A percentile compares a stretch with the other conserved stretches of the same genome.
Conservation (phyloP, 2,888 invertebrate genomes). For the Idaea biselata region DNA sequence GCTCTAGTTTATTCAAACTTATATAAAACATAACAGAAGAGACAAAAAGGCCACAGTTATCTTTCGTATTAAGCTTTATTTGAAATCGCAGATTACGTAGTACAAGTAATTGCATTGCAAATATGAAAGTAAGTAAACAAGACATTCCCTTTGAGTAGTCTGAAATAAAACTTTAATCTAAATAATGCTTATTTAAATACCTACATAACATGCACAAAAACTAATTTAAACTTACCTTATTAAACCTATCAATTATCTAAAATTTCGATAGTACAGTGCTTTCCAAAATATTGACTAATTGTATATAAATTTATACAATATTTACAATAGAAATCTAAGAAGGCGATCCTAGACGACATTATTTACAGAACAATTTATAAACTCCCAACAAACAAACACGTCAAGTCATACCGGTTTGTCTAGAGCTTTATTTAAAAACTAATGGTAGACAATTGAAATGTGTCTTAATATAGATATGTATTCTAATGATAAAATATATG, state of each 20-base stretch:
- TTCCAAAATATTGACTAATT: conserved; percentile 6
- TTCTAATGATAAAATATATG: conserved; percentile 11
- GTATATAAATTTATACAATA: conserved; percentile 7
- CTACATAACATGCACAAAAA: conserved; percentile 3
- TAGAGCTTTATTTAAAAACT: background rate
- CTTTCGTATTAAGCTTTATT: conserved; percentile 3
- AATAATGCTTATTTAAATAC: background rate
- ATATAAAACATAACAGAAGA: background rate
- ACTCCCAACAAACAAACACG: conserved; percentile 1
- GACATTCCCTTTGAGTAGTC: background rate
- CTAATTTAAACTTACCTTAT: background rate
- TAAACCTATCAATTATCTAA: background rate
- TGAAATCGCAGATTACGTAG: background rate
- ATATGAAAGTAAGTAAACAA: conserved; percentile 1
- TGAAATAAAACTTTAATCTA: conserved; percentile 8
- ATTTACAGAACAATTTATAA: conserved; percentile 37
- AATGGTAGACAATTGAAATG: conserved; percentile 1
- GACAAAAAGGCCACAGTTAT: background rate
- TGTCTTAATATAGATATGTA: conserved; percentile 2
- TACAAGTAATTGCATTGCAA: conserved; percentile 3
- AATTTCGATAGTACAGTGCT: conserved; percentile 11
- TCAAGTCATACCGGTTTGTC: conserved; percentile 1
- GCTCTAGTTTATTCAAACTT: background rate
- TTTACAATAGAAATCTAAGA: conserved; percentile 53
- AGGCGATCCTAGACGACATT: conserved; percentile 65